phyloP scores from a whole-genome alignment of 2,888 invertebrate species.

The Pristionchus exspectatus region DNA sequence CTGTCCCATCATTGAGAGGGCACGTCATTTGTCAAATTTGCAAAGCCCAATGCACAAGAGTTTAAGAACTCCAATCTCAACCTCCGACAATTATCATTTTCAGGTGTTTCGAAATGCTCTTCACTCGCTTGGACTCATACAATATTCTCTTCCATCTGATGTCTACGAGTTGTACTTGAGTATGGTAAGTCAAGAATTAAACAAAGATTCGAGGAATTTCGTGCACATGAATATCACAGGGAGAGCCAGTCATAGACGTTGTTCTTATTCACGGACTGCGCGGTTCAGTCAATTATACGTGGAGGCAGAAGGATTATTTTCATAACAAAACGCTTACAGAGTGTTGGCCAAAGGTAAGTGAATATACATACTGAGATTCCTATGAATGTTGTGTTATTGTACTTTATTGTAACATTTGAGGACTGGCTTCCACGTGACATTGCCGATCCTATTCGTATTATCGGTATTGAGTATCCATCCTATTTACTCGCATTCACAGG shows the following conservation, averaged over 20 bases:
- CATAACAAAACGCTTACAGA: slow-evolving; percentile 64
- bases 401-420: slow-evolving; percentile 46
- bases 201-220: neutral
- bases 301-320: slow-evolving; percentile 72
- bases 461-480: slow-evolving; percentile 75
- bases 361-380: neutral
- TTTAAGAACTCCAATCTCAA: neutral
- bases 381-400: neutral
- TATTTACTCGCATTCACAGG: slow-evolving; percentile 68
- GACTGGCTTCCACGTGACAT: slow-evolving; percentile 75
- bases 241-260: slow-evolving; percentile 67
- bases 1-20: neutral
- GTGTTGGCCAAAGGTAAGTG: slow-evolving; percentile 73
- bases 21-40: neutral
- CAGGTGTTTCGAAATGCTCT: slow-evolving; percentile 72
- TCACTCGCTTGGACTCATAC: slow-evolving; percentile 62
- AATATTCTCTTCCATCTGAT: slow-evolving; percentile 64
- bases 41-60: neutral
- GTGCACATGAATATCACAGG: neutral
- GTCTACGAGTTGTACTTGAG: slow-evolving; percentile 72
- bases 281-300: slow-evolving; percentile 73
- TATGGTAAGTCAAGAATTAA: neutral
- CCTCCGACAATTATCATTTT: neutral
- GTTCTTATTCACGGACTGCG: slow-evolving; percentile 75
- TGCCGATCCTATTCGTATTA: slow-evolving; percentile 68